Evolutionary conservation across 2,888 invertebrate genomes (phyloP).

Genomic region (Iphiclides podalirius): DNA sequence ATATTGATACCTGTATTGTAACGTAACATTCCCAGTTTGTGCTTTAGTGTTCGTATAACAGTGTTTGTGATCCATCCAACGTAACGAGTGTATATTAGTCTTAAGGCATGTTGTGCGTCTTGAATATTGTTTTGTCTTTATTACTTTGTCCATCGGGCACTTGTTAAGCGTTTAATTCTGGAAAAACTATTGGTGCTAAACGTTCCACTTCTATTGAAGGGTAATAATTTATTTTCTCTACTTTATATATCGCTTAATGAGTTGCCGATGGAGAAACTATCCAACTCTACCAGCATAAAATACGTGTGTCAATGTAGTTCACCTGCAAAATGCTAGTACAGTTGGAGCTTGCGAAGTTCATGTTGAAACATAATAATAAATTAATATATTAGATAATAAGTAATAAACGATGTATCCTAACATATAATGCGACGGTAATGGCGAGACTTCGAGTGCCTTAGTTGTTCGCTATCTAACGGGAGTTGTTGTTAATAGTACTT

Average conservation of each 20-base stretch:
- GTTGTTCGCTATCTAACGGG: conserved; percentile 48
- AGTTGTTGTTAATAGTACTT: conserved; percentile 45
- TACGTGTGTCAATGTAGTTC: not conserved
- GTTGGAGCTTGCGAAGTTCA: conserved; percentile 53
- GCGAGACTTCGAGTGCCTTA: conserved; percentile 53
- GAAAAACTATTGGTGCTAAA: conserved; percentile 38
- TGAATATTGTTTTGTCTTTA: conserved; percentile 35
- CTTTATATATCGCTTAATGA: conserved; percentile 13
- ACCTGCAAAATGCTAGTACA: conserved; percentile 44
- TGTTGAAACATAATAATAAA: conserved; percentile 62
- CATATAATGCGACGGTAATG: conserved; percentile 51
- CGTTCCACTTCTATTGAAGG: conserved; percentile 25
- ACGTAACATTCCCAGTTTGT: conserved; percentile 77
- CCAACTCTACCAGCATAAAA: conserved; percentile 16
- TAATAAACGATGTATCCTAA: conserved; percentile 64
- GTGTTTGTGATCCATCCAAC: conserved; percentile 77
- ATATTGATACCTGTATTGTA: conserved; percentile 77
- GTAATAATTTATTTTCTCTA: conserved; percentile 18
- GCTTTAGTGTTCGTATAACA: conserved; percentile 70
- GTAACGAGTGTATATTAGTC: conserved; percentile 56
- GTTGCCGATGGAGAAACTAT: conserved; percentile 4
- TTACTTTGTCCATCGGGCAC: conserved; percentile 51
- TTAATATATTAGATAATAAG: conserved; percentile 64
- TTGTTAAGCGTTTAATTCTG: conserved; percentile 38
- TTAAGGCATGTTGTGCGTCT: conserved; percentile 76